These are phyloP conservation scores for Zapus hudsonius DNA, from an alignment of 2,113 vertebrate genomes.

Conservation along the genomic window DNA sequence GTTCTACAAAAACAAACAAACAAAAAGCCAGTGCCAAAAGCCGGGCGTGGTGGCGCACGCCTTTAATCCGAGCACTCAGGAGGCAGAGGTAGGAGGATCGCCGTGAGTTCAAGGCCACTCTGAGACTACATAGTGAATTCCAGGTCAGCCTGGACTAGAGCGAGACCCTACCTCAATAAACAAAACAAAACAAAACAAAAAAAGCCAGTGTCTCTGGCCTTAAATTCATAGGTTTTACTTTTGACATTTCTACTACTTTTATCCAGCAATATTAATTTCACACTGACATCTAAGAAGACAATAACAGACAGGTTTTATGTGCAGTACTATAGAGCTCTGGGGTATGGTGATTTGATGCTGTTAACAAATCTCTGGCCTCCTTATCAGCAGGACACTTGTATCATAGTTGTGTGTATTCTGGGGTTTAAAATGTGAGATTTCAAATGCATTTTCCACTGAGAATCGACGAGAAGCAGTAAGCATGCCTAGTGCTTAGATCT, in stretches of 20 bases:
- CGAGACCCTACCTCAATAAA: too few relatives aligned
- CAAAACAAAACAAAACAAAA: too few relatives aligned
- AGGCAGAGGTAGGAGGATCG: too few relatives aligned
- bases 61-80: too few relatives aligned
- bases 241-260: not conserved
- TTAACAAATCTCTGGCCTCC: not conserved
- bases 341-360: not conserved
- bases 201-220: not conserved
- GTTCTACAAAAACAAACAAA: not conserved
- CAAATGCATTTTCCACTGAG: not conserved
- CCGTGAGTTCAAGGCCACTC: too few relatives aligned
- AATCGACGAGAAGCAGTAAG: not conserved
- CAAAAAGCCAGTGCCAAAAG: too few relatives aligned
- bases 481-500: not conserved
- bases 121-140: too few relatives aligned
- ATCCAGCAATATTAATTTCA: not conserved
- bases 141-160: too few relatives aligned
- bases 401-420: not conserved
- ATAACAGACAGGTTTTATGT: not conserved
- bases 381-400: not conserved
- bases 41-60: too few relatives aligned
- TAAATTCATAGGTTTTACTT: not conserved
- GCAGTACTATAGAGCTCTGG: not conserved
- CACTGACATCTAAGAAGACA: not conserved
- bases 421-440: not conserved